Percentiles rank a stretch among this genome's conserved stretches.
These are phyloP conservation scores for Poliocrania exsul DNA, from an alignment of 2,797 vertebrate genomes.

Conservation along the genomic window DNA sequence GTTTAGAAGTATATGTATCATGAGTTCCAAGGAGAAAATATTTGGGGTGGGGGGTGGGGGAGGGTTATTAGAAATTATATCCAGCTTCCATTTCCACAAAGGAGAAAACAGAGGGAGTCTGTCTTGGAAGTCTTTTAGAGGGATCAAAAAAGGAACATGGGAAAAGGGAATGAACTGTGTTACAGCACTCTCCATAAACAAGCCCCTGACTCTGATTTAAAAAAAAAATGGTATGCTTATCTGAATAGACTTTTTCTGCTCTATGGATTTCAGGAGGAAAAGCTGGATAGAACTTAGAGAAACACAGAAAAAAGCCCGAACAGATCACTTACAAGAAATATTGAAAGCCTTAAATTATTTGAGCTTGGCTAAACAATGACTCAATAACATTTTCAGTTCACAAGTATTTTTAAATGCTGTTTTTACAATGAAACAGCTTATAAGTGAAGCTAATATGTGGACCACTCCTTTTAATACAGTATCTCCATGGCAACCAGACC, in stretches of 20 bases:
- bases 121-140: background rate
- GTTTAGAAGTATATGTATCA: background rate
- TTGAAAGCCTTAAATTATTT: conserved; percentile 28
- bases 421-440: conserved; percentile 13
- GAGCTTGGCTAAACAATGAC: conserved; percentile 38
- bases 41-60: too few species aligned
- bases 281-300: background rate
- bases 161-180: background rate
- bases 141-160: background rate
- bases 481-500: conserved; percentile 9
- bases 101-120: background rate
- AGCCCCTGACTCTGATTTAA: background rate
- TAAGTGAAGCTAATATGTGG: background rate
- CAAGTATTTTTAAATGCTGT: conserved; percentile 51
- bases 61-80: background rate
- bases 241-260: background rate
- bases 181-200: background rate
- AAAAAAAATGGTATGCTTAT: background rate
- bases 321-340: background rate
- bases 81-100: background rate
- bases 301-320: background rate
- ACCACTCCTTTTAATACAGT: conserved; percentile 53
- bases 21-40: background rate
- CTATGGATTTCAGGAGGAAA: background rate
- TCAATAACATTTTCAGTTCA: conserved; percentile 19